Percentiles rank a stretch among this genome's conserved stretches.
Conservation (phyloP, 2,888 invertebrate genomes). For the Gasteruption jaculator region DNA sequence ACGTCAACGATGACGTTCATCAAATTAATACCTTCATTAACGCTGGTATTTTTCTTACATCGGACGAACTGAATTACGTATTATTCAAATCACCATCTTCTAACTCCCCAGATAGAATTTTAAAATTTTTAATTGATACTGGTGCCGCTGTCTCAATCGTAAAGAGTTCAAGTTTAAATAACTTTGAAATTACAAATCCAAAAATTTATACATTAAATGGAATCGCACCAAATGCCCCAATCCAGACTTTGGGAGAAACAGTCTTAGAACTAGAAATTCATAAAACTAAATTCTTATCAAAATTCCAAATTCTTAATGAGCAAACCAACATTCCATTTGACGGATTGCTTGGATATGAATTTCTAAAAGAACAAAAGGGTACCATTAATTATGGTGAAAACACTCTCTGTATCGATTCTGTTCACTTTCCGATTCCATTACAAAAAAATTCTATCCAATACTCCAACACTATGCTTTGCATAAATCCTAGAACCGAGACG, state of each 20-base stretch:
- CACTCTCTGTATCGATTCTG: no score
- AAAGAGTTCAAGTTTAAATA: conserved; percentile 1
- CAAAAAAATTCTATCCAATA: conserved; percentile 2
- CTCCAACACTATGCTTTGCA: not conserved
- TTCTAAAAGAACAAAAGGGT: conserved; percentile 1
- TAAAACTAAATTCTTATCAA: conserved; percentile 3
- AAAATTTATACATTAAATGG: not conserved
- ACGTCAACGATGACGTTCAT: no score
- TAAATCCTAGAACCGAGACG: conserved; percentile 5
- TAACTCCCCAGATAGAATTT: not conserved
- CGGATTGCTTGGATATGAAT: no score
- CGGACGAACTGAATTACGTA: conserved; percentile 4
- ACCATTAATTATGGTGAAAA: not conserved
- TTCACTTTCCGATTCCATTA: conserved; percentile 2
- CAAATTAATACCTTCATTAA: no score
- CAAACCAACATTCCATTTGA: conserved; percentile 9
- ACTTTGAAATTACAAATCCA: not conserved
- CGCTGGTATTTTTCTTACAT: no score
- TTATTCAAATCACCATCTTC: not conserved
- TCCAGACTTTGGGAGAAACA: conserved; percentile 13
- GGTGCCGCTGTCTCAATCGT: conserved; percentile 11
- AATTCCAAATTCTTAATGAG: conserved; percentile 2
- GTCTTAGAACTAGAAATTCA: conserved; percentile 7
- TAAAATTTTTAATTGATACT: conserved; percentile 14
- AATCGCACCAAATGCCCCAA: conserved; percentile 1